Percentiles rank a stretch among this genome's conserved stretches.
Evolutionary conservation across 2,797 vertebrate species (phyloP).

Genomic region (Myotis vivesi): DNA sequence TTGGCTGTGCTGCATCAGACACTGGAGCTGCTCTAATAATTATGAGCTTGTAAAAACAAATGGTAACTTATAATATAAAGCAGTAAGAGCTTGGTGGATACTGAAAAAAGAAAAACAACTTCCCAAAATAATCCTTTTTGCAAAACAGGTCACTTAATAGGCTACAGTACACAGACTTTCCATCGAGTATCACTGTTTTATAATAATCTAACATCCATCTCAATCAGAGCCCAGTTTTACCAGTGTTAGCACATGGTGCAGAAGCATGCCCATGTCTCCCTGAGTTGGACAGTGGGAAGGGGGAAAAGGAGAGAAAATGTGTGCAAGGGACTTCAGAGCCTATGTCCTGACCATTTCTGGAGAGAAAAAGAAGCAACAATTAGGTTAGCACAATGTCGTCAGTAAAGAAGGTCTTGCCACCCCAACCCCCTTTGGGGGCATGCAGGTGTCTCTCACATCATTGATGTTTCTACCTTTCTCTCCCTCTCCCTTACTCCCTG

Average conservation of each 20-base stretch:
- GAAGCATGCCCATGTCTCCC: background rate
- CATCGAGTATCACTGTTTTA: background rate
- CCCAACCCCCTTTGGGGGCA: too few relatives aligned
- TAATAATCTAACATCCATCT: background rate
- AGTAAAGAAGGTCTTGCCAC: background rate
- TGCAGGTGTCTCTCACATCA: too few relatives aligned
- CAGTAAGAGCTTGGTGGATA: fast-evolving
- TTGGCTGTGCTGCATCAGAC: background rate
- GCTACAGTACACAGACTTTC: background rate
- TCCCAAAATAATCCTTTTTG: background rate
- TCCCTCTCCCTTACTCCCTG: too few relatives aligned
- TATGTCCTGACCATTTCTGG: background rate
- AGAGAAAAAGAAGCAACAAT: background rate
- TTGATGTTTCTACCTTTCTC: too few relatives aligned
- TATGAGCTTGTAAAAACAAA: background rate
- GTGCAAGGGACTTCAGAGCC: background rate
- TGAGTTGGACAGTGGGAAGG: background rate
- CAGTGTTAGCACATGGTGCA: background rate
- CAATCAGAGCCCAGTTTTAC: background rate
- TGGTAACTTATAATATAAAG: background rate
- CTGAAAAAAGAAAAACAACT: background rate
- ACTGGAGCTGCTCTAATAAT: background rate
- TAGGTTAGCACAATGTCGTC: background rate
- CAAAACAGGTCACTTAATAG: background rate
- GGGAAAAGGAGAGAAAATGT: background rate